phyloP scores from a whole-genome alignment of 53 echinoderm and acorn worm genomes.

The Echinometra lucunter region DNA sequence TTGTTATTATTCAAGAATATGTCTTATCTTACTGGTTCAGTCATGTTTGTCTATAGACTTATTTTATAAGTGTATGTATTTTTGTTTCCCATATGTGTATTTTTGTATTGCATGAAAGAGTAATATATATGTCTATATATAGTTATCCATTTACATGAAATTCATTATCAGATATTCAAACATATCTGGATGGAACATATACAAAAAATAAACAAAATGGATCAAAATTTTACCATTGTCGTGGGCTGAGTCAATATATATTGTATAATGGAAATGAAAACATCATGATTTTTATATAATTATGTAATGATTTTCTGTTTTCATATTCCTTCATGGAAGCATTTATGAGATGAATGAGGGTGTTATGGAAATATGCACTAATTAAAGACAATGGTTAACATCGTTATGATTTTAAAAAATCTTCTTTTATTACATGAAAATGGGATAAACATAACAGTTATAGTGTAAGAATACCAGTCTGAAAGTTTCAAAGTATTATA shows the following conservation, averaged over 20 bases:
- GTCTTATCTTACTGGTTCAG: too few relatives aligned
- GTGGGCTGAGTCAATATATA: background rate
- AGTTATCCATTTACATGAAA: background rate
- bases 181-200: background rate
- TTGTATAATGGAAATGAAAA: background rate
- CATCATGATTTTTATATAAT: background rate
- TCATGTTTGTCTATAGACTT: background rate
- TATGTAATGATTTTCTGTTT: background rate
- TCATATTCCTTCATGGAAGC: too few relatives aligned
- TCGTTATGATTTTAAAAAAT: too few relatives aligned
- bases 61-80: background rate
- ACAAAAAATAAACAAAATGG: background rate
- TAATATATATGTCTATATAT: constrained; percentile 48
- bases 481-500: too few relatives aligned
- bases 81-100: constrained; percentile 13
- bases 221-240: background rate
- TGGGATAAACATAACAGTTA: too few relatives aligned
- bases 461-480: too few relatives aligned
- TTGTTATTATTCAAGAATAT: too few relatives aligned
- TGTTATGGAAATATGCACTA: too few relatives aligned
- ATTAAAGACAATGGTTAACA: too few relatives aligned
- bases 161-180: background rate
- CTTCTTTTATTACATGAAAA: too few relatives aligned
- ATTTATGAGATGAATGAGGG: too few relatives aligned
- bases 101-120: constrained; percentile 26